Evolutionary conservation across 2,797 vertebrate genomes (phyloP).

Genomic region (Delichon dasypus): DNA sequence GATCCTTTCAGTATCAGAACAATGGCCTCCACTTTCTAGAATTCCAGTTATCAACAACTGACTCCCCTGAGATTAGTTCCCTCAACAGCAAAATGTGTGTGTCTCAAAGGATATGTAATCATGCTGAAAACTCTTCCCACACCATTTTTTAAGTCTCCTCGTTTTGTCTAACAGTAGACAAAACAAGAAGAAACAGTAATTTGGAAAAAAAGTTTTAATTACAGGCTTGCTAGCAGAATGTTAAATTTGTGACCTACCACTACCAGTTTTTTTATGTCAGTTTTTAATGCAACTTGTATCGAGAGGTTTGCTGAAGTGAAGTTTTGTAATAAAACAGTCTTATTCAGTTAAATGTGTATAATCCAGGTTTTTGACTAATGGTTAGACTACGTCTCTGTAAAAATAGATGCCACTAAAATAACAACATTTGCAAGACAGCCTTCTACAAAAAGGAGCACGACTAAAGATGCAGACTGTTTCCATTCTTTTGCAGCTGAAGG

Average conservation of each 20-base stretch:
- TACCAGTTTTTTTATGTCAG: background rate
- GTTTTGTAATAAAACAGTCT: background rate
- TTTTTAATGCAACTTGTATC: background rate
- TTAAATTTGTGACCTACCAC: background rate
- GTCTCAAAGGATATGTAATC: background rate
- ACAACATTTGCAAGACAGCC: background rate
- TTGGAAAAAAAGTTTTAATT: background rate
- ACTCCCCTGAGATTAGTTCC: background rate
- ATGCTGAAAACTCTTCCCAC: background rate
- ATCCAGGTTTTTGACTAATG: background rate
- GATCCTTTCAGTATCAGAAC: background rate
- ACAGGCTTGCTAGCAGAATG: background rate
- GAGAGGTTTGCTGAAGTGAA: background rate
- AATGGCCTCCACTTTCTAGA: background rate
- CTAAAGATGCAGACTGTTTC: background rate
- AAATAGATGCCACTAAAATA: background rate
- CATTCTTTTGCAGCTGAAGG: conserved; percentile 18
- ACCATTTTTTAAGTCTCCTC: background rate
- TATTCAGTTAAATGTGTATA: background rate
- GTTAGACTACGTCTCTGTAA: background rate
- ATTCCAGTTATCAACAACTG: background rate
- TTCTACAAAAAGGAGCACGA: background rate
- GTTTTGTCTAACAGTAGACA: background rate
- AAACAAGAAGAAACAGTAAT: background rate
- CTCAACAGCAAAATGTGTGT: background rate